Evolutionary conservation across 1,140 invertebrate species (phyloP), one percentile per base, ranked within the genome.

Genomic region (Melitaea cinxia): DNA sequence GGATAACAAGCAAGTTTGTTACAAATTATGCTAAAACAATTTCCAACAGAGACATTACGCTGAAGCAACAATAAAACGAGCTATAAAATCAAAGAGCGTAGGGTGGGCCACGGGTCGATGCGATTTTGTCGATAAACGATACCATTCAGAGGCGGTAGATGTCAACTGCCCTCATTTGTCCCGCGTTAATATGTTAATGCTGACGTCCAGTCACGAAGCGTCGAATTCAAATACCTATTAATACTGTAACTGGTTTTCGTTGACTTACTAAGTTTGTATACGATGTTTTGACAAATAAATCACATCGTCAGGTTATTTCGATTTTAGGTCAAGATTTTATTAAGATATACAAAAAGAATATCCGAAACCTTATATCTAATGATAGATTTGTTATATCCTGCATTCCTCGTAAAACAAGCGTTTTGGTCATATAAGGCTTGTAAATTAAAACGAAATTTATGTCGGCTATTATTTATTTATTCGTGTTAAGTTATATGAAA

Each of bases 111-210:
- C 52, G 26, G 60, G 55, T 75, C 75, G 75, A 75, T 71, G 50
- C 4, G 45, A 70, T 64, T 37, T 63, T 68, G 55, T 65, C 68
- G 65, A 72, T 72, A 72, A 56, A 60, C 35, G 52, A 57, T 33
- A 35, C 55, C 24, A 37, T 61, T 52, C 9, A 70, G 64, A 71
- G 64, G 52, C 67, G 54, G 68, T 58, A 45, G 59, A 66, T 68
- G 50, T 55, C 17, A 47, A 47, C 39, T 67, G 67, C 53, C 63
- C 73, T 71, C 68, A 70, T 79, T 80, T 76, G 75, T 78, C 68
- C 50, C 30, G 70, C 62, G 65, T 77, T 83, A 82, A 83, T 80
- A 80, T 79, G 77, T 78, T 76, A 86, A 80, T 82, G 66, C 57
- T 56, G 47, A 65, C 54, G 65, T 73, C 78, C 47, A 77, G 69